Percentiles rank a stretch among this genome's conserved stretches.
These are phyloP conservation scores for Xiphophorus couchianus DNA, from an alignment of 2,113 vertebrate species.

Conservation along the genomic window DNA sequence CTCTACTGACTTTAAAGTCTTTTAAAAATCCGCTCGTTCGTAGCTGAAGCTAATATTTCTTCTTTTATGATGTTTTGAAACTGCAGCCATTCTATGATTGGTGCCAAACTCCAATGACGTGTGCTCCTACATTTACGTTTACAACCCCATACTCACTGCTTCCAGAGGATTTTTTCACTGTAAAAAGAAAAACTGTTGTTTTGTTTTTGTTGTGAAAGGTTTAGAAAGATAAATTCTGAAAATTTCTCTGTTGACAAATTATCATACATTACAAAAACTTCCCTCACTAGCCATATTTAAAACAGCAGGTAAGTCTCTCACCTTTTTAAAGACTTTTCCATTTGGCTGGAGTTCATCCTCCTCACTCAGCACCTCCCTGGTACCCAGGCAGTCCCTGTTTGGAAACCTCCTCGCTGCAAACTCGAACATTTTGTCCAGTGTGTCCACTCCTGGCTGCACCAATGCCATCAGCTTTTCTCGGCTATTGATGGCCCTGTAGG, in stretches of 20 bases:
- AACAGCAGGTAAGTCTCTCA: conserved; percentile 47
- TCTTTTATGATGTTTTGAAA: too few relatives aligned
- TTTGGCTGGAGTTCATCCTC: conserved; percentile 97
- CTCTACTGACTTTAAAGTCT: too few relatives aligned
- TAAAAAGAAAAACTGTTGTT: not conserved
- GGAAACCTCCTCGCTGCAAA: conserved; percentile 86
- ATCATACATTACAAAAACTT: not conserved
- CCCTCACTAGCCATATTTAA: not conserved
- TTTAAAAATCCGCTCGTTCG: too few relatives aligned
- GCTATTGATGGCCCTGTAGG: conserved; percentile 89
- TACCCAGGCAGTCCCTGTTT: conserved; percentile 90
- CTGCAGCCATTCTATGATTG: too few relatives aligned
- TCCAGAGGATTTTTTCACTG: not conserved
- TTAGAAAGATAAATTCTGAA: not conserved
- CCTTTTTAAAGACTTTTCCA: conserved; percentile 98
- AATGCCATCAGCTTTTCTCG: conserved; percentile 83
- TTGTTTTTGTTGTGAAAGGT: not conserved
- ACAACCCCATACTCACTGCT: too few relatives aligned
- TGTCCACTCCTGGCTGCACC: conserved; percentile 88
- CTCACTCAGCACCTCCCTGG: conserved; percentile 92
- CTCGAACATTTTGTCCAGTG: conserved; percentile 93
- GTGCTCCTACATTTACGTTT: too few relatives aligned
- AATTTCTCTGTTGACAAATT: not conserved
- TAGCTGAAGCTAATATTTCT: too few relatives aligned
- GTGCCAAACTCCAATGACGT: too few relatives aligned